phyloP scores from a whole-genome alignment of 2,113 vertebrate species.

The Spheniscus mendiculus region DNA sequence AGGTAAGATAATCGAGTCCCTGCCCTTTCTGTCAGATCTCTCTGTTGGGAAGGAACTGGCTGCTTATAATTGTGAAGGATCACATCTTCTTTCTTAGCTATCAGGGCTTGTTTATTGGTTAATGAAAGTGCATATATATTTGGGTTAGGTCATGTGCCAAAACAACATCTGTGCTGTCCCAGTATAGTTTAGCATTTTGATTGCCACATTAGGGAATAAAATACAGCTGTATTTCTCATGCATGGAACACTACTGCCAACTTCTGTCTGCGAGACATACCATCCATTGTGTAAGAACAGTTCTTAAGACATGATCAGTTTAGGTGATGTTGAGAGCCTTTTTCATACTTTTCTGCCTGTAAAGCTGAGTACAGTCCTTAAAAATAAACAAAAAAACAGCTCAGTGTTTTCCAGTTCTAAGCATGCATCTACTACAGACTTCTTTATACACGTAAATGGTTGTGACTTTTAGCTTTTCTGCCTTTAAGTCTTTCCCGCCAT shows the following conservation, averaged over 20 bases:
- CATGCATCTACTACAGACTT: not conserved
- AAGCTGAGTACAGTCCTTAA: not conserved
- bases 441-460: not conserved
- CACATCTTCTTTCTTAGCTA: not conserved
- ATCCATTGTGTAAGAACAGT: not conserved
- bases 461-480: not conserved
- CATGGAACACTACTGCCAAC: not conserved
- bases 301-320: not conserved
- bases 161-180: not conserved
- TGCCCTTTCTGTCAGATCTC: slow-evolving; percentile 21
- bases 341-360: not conserved
- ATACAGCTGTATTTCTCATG: not conserved
- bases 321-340: not conserved
- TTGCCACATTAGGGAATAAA: not conserved
- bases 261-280: not conserved
- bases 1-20: slow-evolving; percentile 10
- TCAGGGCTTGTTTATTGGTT: not conserved
- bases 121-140: not conserved
- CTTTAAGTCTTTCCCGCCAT: not conserved
- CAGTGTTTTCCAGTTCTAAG: not conserved
- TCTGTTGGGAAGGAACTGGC: not conserved
- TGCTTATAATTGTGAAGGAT: not conserved
- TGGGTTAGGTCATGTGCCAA: not conserved
- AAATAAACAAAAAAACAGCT: not conserved
- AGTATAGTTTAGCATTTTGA: not conserved